These are phyloP conservation scores for Contarinia nasturtii DNA, from an alignment of 1,140 invertebrate genomes.

Conservation along the genomic window DNA sequence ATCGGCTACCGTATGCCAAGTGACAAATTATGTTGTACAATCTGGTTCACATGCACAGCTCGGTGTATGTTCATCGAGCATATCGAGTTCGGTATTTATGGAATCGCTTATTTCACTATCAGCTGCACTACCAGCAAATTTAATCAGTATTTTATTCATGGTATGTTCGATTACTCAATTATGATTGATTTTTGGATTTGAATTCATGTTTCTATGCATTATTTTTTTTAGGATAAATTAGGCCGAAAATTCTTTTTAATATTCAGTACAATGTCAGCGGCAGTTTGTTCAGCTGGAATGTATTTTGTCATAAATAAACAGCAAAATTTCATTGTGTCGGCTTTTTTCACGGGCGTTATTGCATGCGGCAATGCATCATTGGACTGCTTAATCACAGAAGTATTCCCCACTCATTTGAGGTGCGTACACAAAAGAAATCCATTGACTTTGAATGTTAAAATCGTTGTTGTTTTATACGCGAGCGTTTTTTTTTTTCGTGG, in stretches of 20 bases:
- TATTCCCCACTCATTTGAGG: constrained; percentile 70
- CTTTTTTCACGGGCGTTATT: constrained; percentile 70
- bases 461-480: too few species aligned
- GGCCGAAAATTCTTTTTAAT: constrained; percentile 81
- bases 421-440: constrained; percentile 20
- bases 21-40: constrained; percentile 53
- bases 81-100: constrained; percentile 57
- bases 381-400: constrained; percentile 73
- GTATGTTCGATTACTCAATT: too few species aligned
- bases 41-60: constrained; percentile 34
- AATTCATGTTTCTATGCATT: too few species aligned
- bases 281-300: constrained; percentile 62
- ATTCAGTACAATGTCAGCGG: constrained; percentile 71
- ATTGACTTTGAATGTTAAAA: not conserved
- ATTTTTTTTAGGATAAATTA: constrained; percentile 37
- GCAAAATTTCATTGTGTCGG: constrained; percentile 65
- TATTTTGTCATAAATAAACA: constrained; percentile 65
- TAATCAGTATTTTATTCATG: constrained; percentile 55
- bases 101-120: constrained; percentile 72
- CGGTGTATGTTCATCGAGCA: constrained; percentile 44
- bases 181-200: not conserved
- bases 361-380: constrained; percentile 74
- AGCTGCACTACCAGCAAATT: constrained; percentile 64
- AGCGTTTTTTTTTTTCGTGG: not conserved
- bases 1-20: constrained; percentile 50